Percentiles rank a stretch among this genome's conserved stretches.
These are phyloP conservation scores for Harpagus bidentatus DNA, from an alignment of 2,113 vertebrate species.

Conservation along the genomic window DNA sequence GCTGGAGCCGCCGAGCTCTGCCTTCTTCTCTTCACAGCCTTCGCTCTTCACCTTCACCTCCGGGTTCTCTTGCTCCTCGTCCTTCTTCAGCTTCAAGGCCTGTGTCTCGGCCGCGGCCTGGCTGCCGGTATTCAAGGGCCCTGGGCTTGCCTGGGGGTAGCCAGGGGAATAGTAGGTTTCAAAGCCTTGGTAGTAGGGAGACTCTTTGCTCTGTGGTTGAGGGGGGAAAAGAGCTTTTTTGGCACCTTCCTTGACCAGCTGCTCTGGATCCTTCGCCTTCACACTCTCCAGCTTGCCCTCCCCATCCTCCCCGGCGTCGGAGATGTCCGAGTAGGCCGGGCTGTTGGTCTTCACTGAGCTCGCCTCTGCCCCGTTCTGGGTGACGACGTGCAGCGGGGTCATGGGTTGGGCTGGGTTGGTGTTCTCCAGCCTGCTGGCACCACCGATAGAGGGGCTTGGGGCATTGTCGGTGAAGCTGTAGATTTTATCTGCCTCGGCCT, in stretches of 20 bases:
- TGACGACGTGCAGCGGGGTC: constrained; percentile 86
- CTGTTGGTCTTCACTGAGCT: constrained; percentile 95
- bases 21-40: constrained; percentile 87
- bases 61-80: constrained; percentile 83
- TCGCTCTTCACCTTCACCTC: constrained; percentile 90
- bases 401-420: constrained; percentile 82
- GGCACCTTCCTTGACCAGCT: constrained; percentile 87
- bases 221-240: constrained; percentile 93
- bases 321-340: constrained; percentile 97
- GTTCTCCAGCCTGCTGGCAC: constrained; percentile 88
- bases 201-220: constrained; percentile 88
- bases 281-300: constrained; percentile 88
- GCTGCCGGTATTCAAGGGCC: constrained; percentile 78
- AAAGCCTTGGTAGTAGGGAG: constrained; percentile 89
- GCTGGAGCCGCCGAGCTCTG: constrained; percentile 75
- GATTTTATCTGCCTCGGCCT: constrained; percentile 96
- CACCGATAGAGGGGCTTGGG: constrained; percentile 92
- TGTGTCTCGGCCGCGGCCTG: constrained; percentile 74
- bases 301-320: constrained; percentile 94
- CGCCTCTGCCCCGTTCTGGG: constrained; percentile 94
- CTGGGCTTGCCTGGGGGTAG: constrained; percentile 88
- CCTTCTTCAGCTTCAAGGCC: constrained; percentile 88
- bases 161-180: constrained; percentile 94
- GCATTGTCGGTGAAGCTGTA: constrained; percentile 98
- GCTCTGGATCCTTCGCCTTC: constrained; percentile 88